Evolutionary conservation across 1,140 invertebrate genomes (phyloP).

Genomic region (Hermetia illucens): DNA sequence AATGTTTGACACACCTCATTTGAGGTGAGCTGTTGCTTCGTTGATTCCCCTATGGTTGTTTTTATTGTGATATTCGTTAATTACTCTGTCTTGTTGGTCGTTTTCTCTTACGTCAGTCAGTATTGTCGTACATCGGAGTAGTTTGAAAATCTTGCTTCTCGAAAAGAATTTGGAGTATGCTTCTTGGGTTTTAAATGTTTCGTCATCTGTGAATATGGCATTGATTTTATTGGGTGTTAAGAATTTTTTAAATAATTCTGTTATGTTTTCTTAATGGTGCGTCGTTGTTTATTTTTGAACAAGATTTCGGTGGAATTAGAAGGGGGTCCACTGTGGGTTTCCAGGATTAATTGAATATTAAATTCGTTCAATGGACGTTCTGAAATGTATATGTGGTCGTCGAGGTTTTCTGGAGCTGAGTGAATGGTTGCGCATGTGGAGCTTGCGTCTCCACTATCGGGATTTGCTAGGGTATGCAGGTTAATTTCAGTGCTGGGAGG

Average conservation of each 20-base stretch:
- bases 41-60: slow-evolving; percentile 21
- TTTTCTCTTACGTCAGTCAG: slow-evolving; percentile 15
- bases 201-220: slow-evolving; percentile 10
- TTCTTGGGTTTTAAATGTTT: slow-evolving; percentile 7
- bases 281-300: too few species aligned
- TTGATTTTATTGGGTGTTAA: slow-evolving; percentile 7
- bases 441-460: background rate
- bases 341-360: background rate
- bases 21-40: slow-evolving; percentile 22
- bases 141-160: slow-evolving; percentile 13
- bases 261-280: slow-evolving; percentile 7
- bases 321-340: background rate
- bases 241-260: slow-evolving; percentile 11
- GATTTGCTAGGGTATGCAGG: background rate
- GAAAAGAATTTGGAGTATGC: slow-evolving; percentile 10
- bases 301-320: background rate
- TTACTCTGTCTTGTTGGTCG: slow-evolving; percentile 15
- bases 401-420: background rate
- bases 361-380: slow-evolving; percentile 1
- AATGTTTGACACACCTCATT: slow-evolving; percentile 14
- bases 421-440: background rate
- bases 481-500: background rate
- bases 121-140: slow-evolving; percentile 12
- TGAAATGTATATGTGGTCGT: background rate
- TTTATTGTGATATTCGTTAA: slow-evolving; percentile 22